Base-by-base conservation (phyloP, 1,140 invertebrate genomes). In the Sitodiplosis mosellana region DNA sequence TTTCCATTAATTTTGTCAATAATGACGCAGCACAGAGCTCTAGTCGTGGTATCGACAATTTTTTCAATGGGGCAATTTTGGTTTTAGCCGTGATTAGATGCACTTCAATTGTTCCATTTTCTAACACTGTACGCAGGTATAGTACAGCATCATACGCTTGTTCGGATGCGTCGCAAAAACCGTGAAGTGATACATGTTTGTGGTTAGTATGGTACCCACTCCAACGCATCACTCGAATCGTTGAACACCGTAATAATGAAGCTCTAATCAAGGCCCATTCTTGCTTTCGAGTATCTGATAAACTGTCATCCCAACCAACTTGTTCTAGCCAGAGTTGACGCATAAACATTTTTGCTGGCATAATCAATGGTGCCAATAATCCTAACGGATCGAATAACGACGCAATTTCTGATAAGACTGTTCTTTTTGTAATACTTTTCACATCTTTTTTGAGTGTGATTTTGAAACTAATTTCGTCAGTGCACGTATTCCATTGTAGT, bases 1-100 rank as follows among this genome's bases (percentile, higher is more conserved):
- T 52, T 17, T 53, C 21, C 19, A 63, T 33, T 38, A 68, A 45
- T 10, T 58, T 54, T 5, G 61, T 54, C 7, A 69, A 48, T n/a
- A 70, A 45, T 1, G 59, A 40, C 7, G 69, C 68, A 7, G 58
- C 68, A 46, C 54, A 59, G 14, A 73, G 52, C 54, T 74, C 71
- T 19, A 73, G 53, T 50, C 66, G 42, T 8, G 72, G 70, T 22
- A 74, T 56, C n/a, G 64, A 60, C 1, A 52, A 42, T 11, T 45
- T 48, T 55, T 69, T 69, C 2, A 68, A 45, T 27, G 68, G 69
- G 36, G 67, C 60, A 6, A 71, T 65, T 48, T 61, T 54, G 38
- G 58, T 54, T 53, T 69, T 69, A 7, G 58, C 52, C 34, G 49
- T 52, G 11, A 68, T 41, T 46, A 67, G 48, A 8, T 38, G 49